phyloP scores from a whole-genome alignment of 2,797 vertebrate genomes.

The Falco cherrug region DNA sequence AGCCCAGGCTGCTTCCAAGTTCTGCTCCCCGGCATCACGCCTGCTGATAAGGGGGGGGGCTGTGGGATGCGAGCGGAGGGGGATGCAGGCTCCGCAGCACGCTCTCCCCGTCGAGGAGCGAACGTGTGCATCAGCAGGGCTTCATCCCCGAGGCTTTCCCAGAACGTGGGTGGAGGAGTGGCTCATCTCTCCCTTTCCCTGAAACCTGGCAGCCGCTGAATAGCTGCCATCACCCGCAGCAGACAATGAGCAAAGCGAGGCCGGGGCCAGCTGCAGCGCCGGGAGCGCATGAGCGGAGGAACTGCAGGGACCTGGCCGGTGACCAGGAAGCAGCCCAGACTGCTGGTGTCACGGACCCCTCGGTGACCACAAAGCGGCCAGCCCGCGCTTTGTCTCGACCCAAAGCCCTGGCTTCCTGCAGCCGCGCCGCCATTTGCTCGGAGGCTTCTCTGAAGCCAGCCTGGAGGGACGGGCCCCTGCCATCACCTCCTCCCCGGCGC shows the following conservation, averaged over 20 bases:
- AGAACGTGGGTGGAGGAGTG: constrained; percentile 40
- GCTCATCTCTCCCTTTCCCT: constrained; percentile 41
- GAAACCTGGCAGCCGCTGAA: constrained; percentile 40
- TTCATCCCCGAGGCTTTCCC: constrained; percentile 31
- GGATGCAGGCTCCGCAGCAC: background rate
- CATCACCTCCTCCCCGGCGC: background rate
- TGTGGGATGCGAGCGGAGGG: background rate
- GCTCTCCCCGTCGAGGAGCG: background rate
- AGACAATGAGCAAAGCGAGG: constrained; percentile 37
- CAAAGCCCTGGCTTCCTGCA: constrained; percentile 30
- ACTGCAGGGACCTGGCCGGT: constrained; percentile 13
- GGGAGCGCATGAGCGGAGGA: background rate
- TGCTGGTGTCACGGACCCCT: constrained; percentile 34
- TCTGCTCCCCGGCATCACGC: background rate
- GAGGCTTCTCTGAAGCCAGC: background rate
- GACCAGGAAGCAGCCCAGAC: constrained; percentile 66
- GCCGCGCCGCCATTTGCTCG: background rate
- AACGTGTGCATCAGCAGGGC: constrained; percentile 44
- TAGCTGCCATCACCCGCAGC: constrained; percentile 9
- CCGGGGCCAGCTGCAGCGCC: background rate
- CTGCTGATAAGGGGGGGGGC: background rate
- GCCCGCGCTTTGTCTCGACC: background rate
- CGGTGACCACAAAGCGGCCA: background rate
- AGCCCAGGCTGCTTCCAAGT: constrained; percentile 2
- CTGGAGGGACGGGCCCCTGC: background rate